Evolutionary conservation across 2,888 invertebrate species (phyloP), one percentile per base, ranked within the genome.

Genomic region (Brachyopa scutellaris): DNA sequence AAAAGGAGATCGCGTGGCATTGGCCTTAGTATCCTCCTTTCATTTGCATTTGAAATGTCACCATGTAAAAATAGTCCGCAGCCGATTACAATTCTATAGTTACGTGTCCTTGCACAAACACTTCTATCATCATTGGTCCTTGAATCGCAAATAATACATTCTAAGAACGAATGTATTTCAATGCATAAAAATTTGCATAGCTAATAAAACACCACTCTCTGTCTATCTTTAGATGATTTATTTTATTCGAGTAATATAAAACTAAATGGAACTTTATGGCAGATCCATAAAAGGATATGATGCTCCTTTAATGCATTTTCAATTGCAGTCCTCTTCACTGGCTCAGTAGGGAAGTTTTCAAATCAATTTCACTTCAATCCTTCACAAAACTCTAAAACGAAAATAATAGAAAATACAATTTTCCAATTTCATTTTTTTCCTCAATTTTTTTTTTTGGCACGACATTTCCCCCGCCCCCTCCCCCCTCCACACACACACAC

Each of bases 321-420:
- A 40, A 66, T 62, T 26, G 38, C 29, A n/a, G n/a, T n/a, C 8
- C 17, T 29, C 21, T 23, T 8, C 13, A 15, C 26, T 49, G 1
- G 2, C 4, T 21, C 19, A 31, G 33, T 8, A 13, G 8, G 33
- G 29, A 51, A 38, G 29, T 33, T 40, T 51, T 21, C 21, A 67
- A 69, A 57, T 69, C 69, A 69, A 57, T 57, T 69, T 57, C 69
- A 17, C 11, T 47, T 57, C 26, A 69, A 47, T 69, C 36, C 57
- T 38, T 57, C 47, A 9, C 7, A 57, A 29, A n/a, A n/a, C 47
- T 17, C 19, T 38, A 36, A 57, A 69, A 47, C 26, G 47, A 13
- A 57, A 36, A 47, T 36, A 47, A 45, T 21, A 36, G 36, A 55
- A 67, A 55, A 23, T 33, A 55, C 55, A 36, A 23, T 31, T 55